Conservation (phyloP, 64 coral and sea anemone genomes). For the Hydrozoanthus tunicans region DNA sequence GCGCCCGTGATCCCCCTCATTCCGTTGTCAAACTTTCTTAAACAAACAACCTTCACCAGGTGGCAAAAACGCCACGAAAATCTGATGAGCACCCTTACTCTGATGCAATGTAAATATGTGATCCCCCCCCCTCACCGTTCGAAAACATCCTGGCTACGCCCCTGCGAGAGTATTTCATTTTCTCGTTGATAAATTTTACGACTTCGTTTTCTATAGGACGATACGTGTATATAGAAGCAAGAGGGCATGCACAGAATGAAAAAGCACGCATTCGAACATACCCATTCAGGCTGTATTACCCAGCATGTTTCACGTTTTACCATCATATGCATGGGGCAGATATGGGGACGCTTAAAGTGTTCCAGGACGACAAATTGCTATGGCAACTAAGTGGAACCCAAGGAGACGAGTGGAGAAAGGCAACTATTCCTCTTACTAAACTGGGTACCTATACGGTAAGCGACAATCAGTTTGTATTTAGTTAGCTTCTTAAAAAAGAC, state of each 20-base stretch:
- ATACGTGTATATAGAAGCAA: slow-evolving; percentile 22
- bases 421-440: slow-evolving; percentile 19
- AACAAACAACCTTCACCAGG: too few species aligned
- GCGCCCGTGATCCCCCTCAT: too few species aligned
- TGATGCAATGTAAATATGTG: too few species aligned
- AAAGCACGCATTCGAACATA: slow-evolving; percentile 15
- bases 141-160: too few species aligned
- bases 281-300: slow-evolving; percentile 39
- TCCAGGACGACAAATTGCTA: slow-evolving; percentile 5
- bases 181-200: background rate
- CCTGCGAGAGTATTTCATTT: too few species aligned
- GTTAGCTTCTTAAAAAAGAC: too few species aligned
- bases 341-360: slow-evolving; percentile 35
- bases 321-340: slow-evolving; percentile 44
- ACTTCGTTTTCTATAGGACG: background rate
- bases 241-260: background rate
- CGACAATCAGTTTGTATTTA: too few species aligned
- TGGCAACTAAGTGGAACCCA: slow-evolving; percentile 45
- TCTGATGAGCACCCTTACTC: too few species aligned
- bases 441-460: slow-evolving; percentile 25
- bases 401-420: slow-evolving; percentile 23
- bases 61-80: too few species aligned
- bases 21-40: too few species aligned
- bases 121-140: too few species aligned
- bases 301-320: slow-evolving; percentile 30